A percentile compares a stretch with the other conserved stretches of the same genome.
Evolutionary conservation across 2,113 vertebrate genomes (phyloP).

Genomic region (Xiphorhynchus elegans): DNA sequence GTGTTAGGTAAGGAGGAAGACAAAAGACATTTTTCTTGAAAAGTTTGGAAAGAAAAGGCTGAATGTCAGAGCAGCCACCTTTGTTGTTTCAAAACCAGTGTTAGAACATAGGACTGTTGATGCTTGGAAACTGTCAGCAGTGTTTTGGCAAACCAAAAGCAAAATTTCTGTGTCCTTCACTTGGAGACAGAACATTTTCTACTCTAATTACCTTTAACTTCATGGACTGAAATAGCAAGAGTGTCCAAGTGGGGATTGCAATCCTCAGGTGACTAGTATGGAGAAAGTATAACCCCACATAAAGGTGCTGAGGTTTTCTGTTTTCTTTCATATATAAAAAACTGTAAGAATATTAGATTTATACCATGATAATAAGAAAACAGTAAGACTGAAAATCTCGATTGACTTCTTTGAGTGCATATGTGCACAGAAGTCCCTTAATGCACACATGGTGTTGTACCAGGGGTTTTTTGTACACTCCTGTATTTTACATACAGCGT

Average conservation of each 20-base stretch:
- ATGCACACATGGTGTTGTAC: background rate
- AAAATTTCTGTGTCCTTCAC: background rate
- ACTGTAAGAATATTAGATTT: background rate
- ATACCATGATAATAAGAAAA: background rate
- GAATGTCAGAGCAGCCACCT: background rate
- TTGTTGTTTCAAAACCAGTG: background rate
- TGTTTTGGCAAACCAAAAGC: background rate
- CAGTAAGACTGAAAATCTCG: background rate
- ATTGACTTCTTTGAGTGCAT: background rate
- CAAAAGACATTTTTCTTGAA: background rate
- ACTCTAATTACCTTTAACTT: background rate
- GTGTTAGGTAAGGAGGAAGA: background rate
- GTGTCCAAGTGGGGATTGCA: background rate
- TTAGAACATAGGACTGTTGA: fast-evolving
- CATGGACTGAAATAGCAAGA: background rate
- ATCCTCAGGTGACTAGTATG: background rate
- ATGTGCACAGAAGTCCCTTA: background rate
- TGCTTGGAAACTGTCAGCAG: background rate
- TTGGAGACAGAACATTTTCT: background rate
- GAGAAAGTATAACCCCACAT: background rate
- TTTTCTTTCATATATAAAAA: background rate
- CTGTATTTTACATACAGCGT: background rate
- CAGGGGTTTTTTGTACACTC: background rate
- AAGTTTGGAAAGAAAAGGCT: background rate
- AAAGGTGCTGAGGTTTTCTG: background rate